A percentile compares a stretch with the other conserved stretches of the same genome.
Evolutionary conservation across 2,888 invertebrate genomes (phyloP).

Genomic region (Metellina segmentata): DNA sequence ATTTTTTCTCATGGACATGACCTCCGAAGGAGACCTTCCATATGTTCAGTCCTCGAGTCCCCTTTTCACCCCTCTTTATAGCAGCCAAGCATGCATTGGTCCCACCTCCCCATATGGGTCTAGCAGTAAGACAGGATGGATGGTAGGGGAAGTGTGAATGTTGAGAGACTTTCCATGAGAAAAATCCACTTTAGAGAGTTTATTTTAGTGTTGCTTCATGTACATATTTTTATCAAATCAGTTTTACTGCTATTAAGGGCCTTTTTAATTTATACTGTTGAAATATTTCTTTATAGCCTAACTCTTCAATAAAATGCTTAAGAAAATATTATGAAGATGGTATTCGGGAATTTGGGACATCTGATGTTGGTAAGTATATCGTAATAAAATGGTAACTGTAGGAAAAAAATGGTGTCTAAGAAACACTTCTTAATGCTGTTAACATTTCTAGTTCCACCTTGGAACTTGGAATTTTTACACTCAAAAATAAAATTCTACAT

Average conservation of each 20-base stretch:
- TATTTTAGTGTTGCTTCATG: neutral
- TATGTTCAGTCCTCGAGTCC: no score
- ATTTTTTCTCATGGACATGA: no score
- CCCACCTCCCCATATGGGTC: no score
- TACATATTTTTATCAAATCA: neutral
- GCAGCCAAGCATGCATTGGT: no score
- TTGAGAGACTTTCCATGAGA: no score
- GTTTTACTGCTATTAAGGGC: neutral
- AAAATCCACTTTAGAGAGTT: neutral
- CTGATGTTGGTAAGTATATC: slow-evolving; percentile 44
- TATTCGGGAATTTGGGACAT: slow-evolving; percentile 64
- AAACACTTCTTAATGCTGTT: neutral
- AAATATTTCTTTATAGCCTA: slow-evolving; percentile 35
- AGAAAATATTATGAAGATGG: slow-evolving; percentile 74
- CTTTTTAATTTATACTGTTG: neutral
- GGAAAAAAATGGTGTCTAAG: neutral
- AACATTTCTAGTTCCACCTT: neutral
- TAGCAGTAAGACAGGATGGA: no score
- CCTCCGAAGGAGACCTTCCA: no score
- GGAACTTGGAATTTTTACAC: neutral
- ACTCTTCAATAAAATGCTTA: slow-evolving; percentile 41
- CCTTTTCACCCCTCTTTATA: no score
- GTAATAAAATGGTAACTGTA: neutral
- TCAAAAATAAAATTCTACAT: neutral
- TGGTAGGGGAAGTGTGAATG: no score